phyloP scores from a whole-genome alignment of 2,113 vertebrate species.

The Lepidothrix coronata region DNA sequence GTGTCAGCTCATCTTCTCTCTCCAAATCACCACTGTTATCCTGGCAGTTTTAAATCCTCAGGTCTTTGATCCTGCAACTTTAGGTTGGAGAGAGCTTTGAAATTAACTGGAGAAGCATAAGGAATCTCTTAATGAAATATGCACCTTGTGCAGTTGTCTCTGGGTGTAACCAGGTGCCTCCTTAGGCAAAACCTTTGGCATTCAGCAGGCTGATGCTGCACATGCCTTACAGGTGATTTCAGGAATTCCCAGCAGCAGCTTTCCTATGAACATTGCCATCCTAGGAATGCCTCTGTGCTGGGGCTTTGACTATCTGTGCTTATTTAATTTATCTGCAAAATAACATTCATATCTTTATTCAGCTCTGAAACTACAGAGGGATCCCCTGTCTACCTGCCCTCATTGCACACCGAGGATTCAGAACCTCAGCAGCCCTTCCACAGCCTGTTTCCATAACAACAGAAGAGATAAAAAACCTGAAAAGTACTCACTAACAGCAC shows the following conservation, averaged over 20 bases:
- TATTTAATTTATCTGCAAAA: not conserved
- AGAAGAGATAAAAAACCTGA: not conserved
- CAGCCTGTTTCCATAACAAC: constrained; percentile 57
- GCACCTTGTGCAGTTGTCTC: not conserved
- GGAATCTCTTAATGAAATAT: not conserved
- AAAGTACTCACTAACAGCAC: not conserved
- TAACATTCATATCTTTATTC: not conserved
- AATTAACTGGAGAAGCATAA: not conserved
- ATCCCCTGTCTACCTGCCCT: not conserved
- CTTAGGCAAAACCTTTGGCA: not conserved
- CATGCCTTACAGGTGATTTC: not conserved
- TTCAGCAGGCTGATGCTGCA: not conserved
- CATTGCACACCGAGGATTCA: not conserved
- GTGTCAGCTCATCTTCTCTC: not conserved
- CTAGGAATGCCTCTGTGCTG: not conserved
- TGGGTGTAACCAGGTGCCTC: not conserved
- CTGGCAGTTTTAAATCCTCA: not conserved
- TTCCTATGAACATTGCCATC: not conserved
- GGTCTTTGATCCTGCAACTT: not conserved
- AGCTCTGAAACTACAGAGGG: not conserved
- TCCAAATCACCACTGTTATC: not conserved
- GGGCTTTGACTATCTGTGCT: not conserved
- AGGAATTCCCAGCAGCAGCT: not conserved
- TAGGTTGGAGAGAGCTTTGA: not conserved
- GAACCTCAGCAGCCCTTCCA: not conserved